Evolutionary conservation across 2,888 invertebrate genomes (phyloP).

Genomic region (Hipparchia sbordonii): DNA sequence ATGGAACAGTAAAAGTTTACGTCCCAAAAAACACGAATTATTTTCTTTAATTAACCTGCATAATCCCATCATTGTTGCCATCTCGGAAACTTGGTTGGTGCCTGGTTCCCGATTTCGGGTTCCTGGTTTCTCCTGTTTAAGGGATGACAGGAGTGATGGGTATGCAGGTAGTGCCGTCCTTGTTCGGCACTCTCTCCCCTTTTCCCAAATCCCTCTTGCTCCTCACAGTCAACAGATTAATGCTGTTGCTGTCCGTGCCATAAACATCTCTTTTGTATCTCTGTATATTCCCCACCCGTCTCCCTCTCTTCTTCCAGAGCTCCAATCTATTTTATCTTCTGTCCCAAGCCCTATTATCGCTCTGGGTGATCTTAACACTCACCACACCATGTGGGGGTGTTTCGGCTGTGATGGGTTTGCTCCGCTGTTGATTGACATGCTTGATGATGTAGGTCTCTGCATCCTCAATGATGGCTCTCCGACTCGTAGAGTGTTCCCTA

Average conservation of each 20-base stretch:
- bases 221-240: background rate
- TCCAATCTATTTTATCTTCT: background rate
- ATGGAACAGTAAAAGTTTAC: too few relatives aligned
- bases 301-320: background rate
- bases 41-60: too few relatives aligned
- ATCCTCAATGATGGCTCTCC: too few relatives aligned
- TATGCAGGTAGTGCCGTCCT: background rate
- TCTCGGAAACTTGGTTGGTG: background rate
- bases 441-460: too few relatives aligned
- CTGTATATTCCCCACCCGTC: background rate
- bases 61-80: background rate
- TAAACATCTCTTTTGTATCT: background rate
- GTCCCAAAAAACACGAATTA: too few relatives aligned
- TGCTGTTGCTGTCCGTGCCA: background rate
- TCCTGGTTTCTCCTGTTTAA: slow-evolving; percentile 2
- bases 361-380: too few relatives aligned
- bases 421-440: too few relatives aligned
- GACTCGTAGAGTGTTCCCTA: too few relatives aligned
- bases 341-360: too few relatives aligned
- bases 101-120: background rate
- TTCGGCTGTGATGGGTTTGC: too few relatives aligned
- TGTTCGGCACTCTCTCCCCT: background rate
- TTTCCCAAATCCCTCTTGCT: background rate
- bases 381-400: too few relatives aligned
- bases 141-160: slow-evolving; percentile 4